Base-by-base conservation (phyloP, 2,113 vertebrate species). In the Syngnathoides biaculeatus region DNA sequence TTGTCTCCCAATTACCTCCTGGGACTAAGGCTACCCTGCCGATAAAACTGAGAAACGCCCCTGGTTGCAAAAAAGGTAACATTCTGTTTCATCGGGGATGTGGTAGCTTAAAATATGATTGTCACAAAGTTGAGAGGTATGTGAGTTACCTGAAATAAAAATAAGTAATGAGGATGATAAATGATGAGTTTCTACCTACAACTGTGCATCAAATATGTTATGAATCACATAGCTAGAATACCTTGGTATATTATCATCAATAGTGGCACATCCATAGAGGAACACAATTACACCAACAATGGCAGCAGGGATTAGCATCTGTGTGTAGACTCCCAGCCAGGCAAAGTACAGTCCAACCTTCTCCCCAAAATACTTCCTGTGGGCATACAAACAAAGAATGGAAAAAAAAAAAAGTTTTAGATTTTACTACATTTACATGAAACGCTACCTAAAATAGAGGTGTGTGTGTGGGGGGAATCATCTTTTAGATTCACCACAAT, bases 361-460 rank as follows among this genome's bases (percentile, higher is more conserved):
- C 89, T 98, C 97, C n/a, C 97, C 96, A 35, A 96, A 99, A 67
- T 98, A 98, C 88, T 98, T 99, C 88, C 97, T 99, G 81, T 57
- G 68, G 81, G 64, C 68, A 35, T 68, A 68, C 47, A 69, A 1
- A 14, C 5, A 1, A 1, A 14, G 3, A 1, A 47, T 10, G n/a
- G 5, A 24, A 20, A 22, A 20, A 40, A 3, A 13, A 17, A 19
- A 17, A 35, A 35, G 19, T 8, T 1, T 8, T 2, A 48, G 5
- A 2, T 17, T 48, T 48, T 48, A 20, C 17, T 48, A 48, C 3
- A 35, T 35, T 35, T 1, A 35, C 6, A 35, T 35, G 30, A 35
- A 35, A 35, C 30, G 4, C 30, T 35, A 35, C n/a, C n/a, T n/a
- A n/a, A n/a, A n/a, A n/a, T n/a, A n/a, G n/a, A 35, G 4, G 6